Evolutionary conservation across 1,140 invertebrate genomes (phyloP).

Genomic region (Sminthurides bifidus): DNA sequence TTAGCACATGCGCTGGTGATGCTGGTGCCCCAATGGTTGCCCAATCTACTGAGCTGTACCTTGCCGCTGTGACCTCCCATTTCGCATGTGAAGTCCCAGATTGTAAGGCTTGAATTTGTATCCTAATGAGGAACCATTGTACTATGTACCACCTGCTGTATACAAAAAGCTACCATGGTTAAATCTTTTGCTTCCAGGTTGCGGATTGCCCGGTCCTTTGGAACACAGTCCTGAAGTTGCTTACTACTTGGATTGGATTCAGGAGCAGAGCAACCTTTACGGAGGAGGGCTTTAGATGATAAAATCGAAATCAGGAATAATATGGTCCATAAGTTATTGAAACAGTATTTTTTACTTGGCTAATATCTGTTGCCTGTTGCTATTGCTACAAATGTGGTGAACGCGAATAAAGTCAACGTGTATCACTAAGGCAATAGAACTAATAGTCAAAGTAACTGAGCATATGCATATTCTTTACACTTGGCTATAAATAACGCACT

Average conservation of each 20-base stretch:
- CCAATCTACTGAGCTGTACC: not conserved
- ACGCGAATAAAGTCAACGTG: too few species aligned
- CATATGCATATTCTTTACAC: too few species aligned
- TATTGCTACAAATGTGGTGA: not conserved
- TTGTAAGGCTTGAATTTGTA: too few species aligned
- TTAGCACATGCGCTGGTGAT: conserved; percentile 4
- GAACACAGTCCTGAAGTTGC: conserved; percentile 9
- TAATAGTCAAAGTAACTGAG: too few species aligned
- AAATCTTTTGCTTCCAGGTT: not conserved
- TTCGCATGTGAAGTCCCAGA: conserved; percentile 10
- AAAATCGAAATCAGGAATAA: too few species aligned
- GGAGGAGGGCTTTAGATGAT: conserved; percentile 4
- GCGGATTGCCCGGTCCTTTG: conserved; percentile 6
- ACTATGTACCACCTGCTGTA: too few species aligned
- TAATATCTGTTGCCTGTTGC: not conserved
- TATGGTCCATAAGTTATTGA: too few species aligned
- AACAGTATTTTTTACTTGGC: too few species aligned
- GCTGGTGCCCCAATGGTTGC: conserved; percentile 4
- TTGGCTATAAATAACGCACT: too few species aligned
- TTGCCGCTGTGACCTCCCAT: conserved; percentile 9
- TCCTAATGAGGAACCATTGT: too few species aligned
- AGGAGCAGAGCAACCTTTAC: conserved; percentile 3
- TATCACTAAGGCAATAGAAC: too few species aligned
- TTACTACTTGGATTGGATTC: conserved; percentile 13
- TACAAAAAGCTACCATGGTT: too few species aligned